Percentiles rank a stretch among this genome's conserved stretches.
Conservation (phyloP, 1,140 invertebrate species). For the Philaenus spumarius region DNA sequence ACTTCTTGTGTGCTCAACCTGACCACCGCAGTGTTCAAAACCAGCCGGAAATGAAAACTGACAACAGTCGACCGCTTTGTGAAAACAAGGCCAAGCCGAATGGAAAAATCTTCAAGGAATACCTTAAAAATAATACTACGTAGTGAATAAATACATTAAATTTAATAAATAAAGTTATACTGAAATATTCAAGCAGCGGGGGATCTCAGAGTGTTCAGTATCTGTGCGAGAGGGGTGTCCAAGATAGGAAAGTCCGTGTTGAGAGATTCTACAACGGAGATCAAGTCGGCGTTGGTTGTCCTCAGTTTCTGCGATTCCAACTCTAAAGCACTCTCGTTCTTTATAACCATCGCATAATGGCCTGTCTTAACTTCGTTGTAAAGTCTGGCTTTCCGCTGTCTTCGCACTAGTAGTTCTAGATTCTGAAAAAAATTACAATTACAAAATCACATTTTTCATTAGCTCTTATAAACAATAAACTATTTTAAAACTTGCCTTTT, state of each 20-base stretch:
- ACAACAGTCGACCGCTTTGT: too few species aligned
- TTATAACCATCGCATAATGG: constrained; percentile 42
- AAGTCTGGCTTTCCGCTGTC: constrained; percentile 49
- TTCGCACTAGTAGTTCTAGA: constrained; percentile 51
- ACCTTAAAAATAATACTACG: too few species aligned
- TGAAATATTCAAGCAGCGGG: constrained; percentile 14
- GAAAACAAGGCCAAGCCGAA: too few species aligned
- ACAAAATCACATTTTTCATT: too few species aligned
- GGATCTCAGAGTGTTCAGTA: constrained; percentile 27
- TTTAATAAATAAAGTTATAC: background rate
- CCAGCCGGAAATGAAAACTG: too few species aligned
- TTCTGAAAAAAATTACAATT: constrained; percentile 40
- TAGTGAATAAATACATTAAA: too few species aligned
- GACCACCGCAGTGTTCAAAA: too few species aligned
- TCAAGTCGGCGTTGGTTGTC: constrained; percentile 43
- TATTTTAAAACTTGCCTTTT: too few species aligned
- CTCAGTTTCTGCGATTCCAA: constrained; percentile 45
- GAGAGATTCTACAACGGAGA: constrained; percentile 46
- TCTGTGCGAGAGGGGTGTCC: constrained; percentile 19
- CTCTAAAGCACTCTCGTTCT: constrained; percentile 41
- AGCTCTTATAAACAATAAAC: too few species aligned
- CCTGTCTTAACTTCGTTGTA: constrained; percentile 45
- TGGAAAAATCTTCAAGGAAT: too few species aligned
- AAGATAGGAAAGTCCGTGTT: constrained; percentile 47
- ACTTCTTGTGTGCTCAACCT: too few species aligned